Evolutionary conservation across 2,888 invertebrate genomes (phyloP), one percentile per base, ranked within the genome.

Genomic region (Dendrolimus pini): DNA sequence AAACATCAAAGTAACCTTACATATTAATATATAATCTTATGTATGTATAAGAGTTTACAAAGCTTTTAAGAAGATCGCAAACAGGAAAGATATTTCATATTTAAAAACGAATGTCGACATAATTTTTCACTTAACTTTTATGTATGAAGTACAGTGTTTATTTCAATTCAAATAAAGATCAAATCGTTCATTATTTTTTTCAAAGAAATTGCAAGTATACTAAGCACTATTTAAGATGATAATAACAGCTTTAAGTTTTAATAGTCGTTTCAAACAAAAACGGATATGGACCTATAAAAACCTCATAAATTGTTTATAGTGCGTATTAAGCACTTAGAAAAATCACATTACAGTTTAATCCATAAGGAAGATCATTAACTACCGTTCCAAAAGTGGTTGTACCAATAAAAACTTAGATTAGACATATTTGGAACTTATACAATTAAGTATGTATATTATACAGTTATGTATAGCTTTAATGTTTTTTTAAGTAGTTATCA

Each of bases 291-390:
- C 62, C 65, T 66, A 61, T 70, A 66, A 69, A 72, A 73, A 62
- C 60, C 55, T 62, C 65, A 69, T 69, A 66, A 71, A 70, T 66
- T 61, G 62, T 75, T 74, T 72, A 71, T 66, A 66, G 67, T 61
- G 62, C 63, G 62, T 59, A 58, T 61, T 64, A 62, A 66, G 63
- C 62, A 66, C 62, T 60, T 60, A 61, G 64, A 67, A 68, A 68
- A 67, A 65, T 63, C 67, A 69, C 70, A 69, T 68, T 61, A 57
- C 62, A 56, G 57, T 57, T 59, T 59, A 64, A 61, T 66, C 66
- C 61, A 65, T 64, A 68, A 66, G 60, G 60, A 65, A 67, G 62
- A 63, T 62, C 61, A 66, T 66, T 68, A 58, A 69, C 63, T 58
- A 61, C 30, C 58, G 60, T 65, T 63, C 64, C 63, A 62, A 67